A percentile compares a stretch with the other conserved stretches of the same genome.
phyloP scores from a whole-genome alignment of 2,888 invertebrate species.

The Ectobius pallidus region DNA sequence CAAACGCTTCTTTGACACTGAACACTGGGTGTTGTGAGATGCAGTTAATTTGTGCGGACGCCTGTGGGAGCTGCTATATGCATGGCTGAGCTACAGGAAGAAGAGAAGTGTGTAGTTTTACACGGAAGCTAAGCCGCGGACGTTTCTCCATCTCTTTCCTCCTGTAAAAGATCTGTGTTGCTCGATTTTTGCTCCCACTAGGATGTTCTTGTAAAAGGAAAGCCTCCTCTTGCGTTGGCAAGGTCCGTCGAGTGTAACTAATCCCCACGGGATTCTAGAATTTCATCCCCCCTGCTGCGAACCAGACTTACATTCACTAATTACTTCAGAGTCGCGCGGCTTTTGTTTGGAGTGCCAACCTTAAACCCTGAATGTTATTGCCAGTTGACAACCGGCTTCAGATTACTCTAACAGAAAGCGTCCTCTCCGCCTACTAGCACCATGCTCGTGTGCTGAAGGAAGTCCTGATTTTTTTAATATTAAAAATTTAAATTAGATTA shows the following conservation, averaged over 20 bases:
- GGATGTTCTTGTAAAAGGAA: neutral
- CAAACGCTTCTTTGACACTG: too few species aligned
- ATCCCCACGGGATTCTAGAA: slow-evolving; percentile 31
- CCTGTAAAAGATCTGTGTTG: neutral
- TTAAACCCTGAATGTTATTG: slow-evolving; percentile 23
- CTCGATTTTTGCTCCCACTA: neutral
- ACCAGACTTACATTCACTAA: slow-evolving; percentile 36
- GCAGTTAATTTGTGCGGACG: neutral
- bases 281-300: slow-evolving; percentile 29
- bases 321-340: slow-evolving; percentile 35
- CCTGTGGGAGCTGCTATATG: neutral
- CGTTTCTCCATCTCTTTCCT: neutral
- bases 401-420: neutral
- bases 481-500: too few species aligned
- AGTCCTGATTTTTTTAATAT: too few species aligned
- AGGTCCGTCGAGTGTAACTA: slow-evolving; percentile 25
- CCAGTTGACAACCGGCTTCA: neutral
- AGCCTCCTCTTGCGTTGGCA: slow-evolving; percentile 20
- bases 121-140: slow-evolving; percentile 9
- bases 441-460: too few species aligned
- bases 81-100: neutral
- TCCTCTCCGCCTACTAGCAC: too few species aligned
- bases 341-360: slow-evolving; percentile 35
- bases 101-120: neutral
- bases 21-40: neutral